Base-by-base conservation (phyloP, 1,140 invertebrate species). In the Papilio polytes region DNA sequence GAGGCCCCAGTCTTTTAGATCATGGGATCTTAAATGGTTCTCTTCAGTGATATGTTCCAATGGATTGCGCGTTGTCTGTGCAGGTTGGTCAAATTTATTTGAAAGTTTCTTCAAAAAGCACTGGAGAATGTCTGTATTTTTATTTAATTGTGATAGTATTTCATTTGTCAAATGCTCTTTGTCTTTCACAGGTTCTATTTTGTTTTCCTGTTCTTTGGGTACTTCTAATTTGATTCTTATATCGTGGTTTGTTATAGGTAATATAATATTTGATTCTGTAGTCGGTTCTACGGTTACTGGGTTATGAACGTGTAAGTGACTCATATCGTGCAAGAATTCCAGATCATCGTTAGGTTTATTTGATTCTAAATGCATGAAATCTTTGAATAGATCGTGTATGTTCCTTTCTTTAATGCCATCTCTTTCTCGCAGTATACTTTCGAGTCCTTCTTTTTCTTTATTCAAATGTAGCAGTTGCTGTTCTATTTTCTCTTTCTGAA, bases 141-240 rank as follows among this genome's bases (percentile, higher is more conserved):
- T 84, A 74, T 91, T 86, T 3, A 92, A 87, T 76, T 90, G 88
- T 8, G 84, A 83, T 63, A 92, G 80, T 46, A 92, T 90, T 78
- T 88, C 84, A 12, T 85, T 84, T 9, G 89, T 89, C 13, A 88
- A 20, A 31, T 87, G 85, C 15, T 87, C 84, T 18, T 89, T 89
- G 36, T 83, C 81, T 73, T 87, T 84, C 80, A 89, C 88, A 9
- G 81, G 80, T 4, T 89, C 78, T 7, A 89, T 63, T 76, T 82
- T 82, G 0, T 20, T 86, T 3, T 79, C 81, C 26, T 78, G 80
- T 59, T 80, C 66, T 72, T 63, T 77, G 44, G 12, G 18, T 74
- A 26, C 41, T 81, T 59, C 63, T 41, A 63, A 26, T 26, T 80
- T 20, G 36, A n/a, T 13, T 78, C 15, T 48, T 74, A 46, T 10